A percentile compares a stretch with the other conserved stretches of the same genome.
phyloP scores from a whole-genome alignment of 1,140 invertebrate genomes.

The Coptotermes formosanus region DNA sequence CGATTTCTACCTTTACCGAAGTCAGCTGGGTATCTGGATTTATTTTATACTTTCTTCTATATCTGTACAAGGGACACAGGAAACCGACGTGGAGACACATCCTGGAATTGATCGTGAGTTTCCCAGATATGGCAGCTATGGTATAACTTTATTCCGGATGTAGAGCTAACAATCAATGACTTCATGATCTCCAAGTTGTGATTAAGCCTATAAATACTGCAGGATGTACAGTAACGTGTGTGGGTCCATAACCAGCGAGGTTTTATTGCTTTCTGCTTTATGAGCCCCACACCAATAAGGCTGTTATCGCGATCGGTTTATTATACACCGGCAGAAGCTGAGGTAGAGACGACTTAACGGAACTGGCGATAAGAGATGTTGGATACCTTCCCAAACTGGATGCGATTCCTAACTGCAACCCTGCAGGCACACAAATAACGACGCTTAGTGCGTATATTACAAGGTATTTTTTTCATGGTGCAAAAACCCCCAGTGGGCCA shows the following conservation, averaged over 20 bases:
- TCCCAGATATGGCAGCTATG: neutral
- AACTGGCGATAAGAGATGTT: neutral
- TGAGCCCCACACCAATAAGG: neutral
- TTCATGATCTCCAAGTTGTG: neutral
- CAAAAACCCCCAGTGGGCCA: no score
- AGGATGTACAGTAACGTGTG: neutral
- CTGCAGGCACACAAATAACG: neutral
- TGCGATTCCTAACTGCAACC: no score
- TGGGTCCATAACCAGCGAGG: neutral
- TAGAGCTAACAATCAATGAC: neutral
- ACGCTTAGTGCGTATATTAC: neutral
- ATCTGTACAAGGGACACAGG: neutral
- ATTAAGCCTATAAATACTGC: conserved; percentile 1
- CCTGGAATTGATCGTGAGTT: neutral
- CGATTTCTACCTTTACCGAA: neutral
- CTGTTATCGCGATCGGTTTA: neutral
- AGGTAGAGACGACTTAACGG: neutral
- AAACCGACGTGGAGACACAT: neutral
- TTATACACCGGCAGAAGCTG: neutral
- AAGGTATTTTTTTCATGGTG: no score
- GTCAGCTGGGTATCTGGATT: no score
- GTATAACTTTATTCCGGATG: neutral
- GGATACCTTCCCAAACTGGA: neutral
- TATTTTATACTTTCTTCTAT: neutral
- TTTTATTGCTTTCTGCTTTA: conserved; percentile 3